Conservation (phyloP, 2,797 vertebrate genomes). For the Acanthopagrus latus region DNA sequence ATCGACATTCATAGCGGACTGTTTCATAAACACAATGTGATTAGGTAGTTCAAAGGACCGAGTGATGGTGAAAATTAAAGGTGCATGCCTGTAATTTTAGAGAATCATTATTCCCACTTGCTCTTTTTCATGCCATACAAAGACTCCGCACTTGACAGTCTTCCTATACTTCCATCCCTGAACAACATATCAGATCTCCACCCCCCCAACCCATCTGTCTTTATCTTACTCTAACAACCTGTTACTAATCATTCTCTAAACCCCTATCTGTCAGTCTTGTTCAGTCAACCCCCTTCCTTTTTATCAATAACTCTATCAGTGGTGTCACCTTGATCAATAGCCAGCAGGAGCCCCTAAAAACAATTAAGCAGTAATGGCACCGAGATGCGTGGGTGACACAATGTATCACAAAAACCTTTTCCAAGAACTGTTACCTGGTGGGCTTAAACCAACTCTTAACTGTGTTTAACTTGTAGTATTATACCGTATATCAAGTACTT, state of each 20-base stretch:
- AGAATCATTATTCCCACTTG: background rate
- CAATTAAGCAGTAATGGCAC: background rate
- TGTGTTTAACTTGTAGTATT: background rate
- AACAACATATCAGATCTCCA: slow-evolving; percentile 2
- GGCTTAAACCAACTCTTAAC: background rate
- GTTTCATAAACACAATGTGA: slow-evolving; percentile 13
- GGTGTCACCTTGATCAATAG: slow-evolving; percentile 46
- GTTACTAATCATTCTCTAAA: slow-evolving; percentile 34
- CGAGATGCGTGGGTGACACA: background rate
- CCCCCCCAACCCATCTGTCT: background rate
- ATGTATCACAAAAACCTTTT: too few relatives aligned
- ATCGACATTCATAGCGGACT: slow-evolving; percentile 18
- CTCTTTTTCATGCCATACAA: background rate
- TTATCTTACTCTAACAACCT: slow-evolving; percentile 45
- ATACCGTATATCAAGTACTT: too few relatives aligned
- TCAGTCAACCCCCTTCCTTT: background rate
- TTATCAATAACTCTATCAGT: slow-evolving; percentile 47
- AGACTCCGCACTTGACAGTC: background rate
- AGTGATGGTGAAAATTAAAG: slow-evolving; percentile 26
- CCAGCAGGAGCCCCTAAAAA: background rate
- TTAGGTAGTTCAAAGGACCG: slow-evolving; percentile 35
- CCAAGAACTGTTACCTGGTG: background rate
- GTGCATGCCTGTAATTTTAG: background rate
- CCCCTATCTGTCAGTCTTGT: slow-evolving; percentile 17
- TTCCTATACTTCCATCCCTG: background rate